phyloP scores from a whole-genome alignment of 2,888 invertebrate species.

The Pseudolycoriella hygida region DNA sequence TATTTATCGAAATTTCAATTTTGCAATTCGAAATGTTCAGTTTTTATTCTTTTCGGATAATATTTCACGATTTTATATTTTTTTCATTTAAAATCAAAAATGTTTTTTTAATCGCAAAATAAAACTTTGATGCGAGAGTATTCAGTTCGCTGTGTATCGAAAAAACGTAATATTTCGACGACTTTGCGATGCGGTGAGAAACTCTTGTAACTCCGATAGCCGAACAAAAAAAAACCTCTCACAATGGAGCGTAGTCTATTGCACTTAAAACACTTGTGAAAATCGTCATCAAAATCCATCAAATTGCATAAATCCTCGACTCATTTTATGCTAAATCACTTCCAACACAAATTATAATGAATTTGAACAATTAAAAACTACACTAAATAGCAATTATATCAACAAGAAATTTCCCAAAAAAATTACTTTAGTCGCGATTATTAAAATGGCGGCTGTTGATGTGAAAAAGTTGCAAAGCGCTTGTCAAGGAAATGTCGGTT shows the following conservation, averaged over 20 bases:
- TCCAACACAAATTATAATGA: constrained; percentile 8
- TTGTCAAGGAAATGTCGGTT: constrained; percentile 62
- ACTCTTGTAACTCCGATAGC: constrained; percentile 5
- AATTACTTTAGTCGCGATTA: constrained; percentile 44
- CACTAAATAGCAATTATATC: constrained; percentile 4
- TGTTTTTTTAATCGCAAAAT: background rate
- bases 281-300: constrained; percentile 12
- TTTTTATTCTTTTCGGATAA: too few species aligned
- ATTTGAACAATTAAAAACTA: constrained; percentile 4
- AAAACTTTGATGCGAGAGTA: too few species aligned
- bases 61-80: too few species aligned
- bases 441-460: constrained; percentile 88
- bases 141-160: too few species aligned
- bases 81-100: too few species aligned
- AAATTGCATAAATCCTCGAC: constrained; percentile 15
- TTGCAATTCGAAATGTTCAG: too few species aligned
- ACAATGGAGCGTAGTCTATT: constrained; percentile 2
- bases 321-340: constrained; percentile 6
- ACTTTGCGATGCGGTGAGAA: constrained; percentile 4
- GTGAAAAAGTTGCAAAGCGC: constrained; percentile 77
- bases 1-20: background rate
- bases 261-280: background rate
- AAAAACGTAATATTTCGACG: background rate
- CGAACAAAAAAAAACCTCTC: constrained; percentile 8
- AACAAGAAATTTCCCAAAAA: constrained; percentile 5